phyloP scores from a whole-genome alignment of 2,113 vertebrate species.

The Triplophysa siluroides region DNA sequence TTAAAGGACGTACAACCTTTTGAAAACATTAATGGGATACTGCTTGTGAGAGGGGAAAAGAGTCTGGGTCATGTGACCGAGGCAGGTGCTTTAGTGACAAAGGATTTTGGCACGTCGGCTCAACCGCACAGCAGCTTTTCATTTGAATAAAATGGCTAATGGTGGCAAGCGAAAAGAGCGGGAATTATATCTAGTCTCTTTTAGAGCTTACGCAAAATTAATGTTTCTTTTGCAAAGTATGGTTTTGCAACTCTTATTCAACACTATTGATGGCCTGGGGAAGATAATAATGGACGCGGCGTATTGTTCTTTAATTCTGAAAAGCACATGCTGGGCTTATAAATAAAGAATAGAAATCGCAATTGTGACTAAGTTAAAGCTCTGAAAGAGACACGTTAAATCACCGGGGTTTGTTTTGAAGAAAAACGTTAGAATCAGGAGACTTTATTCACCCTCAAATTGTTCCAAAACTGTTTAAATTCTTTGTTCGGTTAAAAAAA shows the following conservation, averaged over 20 bases:
- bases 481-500: too few species aligned
- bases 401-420: too few species aligned
- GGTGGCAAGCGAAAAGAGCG: not conserved
- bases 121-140: constrained; percentile 9
- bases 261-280: constrained; percentile 7
- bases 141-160: constrained; percentile 27
- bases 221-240: constrained; percentile 4
- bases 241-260: not conserved
- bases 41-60: constrained; percentile 42
- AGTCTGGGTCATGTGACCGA: constrained; percentile 37
- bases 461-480: too few species aligned
- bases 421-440: too few species aligned
- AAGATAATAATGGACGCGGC: not conserved
- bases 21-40: constrained; percentile 19
- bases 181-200: constrained; percentile 1
- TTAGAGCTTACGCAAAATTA: not conserved
- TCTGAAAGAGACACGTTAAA: too few species aligned
- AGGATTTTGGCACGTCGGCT: constrained; percentile 21
- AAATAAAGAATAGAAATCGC: constrained; percentile 1
- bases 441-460: too few species aligned
- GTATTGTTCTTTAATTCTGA: constrained; percentile 18
- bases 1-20: not conserved
- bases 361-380: not conserved
- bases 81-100: constrained; percentile 42
- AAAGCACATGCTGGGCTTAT: constrained; percentile 9